phyloP scores from a whole-genome alignment of 1,140 invertebrate genomes.

The Lasaia peninsularis region DNA sequence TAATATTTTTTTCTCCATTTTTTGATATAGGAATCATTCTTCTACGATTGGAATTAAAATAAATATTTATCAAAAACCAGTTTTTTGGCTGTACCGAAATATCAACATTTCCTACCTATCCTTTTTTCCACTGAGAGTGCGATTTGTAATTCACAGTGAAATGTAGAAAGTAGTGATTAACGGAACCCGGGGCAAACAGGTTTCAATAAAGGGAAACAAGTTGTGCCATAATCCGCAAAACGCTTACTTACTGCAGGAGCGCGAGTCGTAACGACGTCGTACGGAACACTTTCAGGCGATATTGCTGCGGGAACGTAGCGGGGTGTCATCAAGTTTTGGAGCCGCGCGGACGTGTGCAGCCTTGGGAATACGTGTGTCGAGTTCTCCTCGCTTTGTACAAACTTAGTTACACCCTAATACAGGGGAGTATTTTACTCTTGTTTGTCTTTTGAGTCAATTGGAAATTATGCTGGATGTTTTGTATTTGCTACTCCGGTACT shows the following conservation, averaged over 20 bases:
- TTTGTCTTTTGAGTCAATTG: constrained; percentile 2
- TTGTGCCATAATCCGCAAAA: constrained; percentile 46
- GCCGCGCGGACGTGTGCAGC: constrained; percentile 46
- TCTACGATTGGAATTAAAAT: no score
- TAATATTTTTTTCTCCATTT: no score
- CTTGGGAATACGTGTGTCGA: constrained; percentile 48
- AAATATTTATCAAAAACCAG: no score
- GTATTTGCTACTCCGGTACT: not conserved
- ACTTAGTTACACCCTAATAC: not conserved
- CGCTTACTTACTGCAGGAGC: constrained; percentile 43
- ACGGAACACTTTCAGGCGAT: constrained; percentile 53
- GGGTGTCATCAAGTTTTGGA: constrained; percentile 61
- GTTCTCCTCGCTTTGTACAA: constrained; percentile 17
- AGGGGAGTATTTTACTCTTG: not conserved
- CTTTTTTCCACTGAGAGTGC: no score
- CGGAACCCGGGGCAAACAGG: constrained; percentile 28
- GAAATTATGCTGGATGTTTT: no score
- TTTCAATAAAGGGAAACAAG: constrained; percentile 58
- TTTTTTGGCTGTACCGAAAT: no score
- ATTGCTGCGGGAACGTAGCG: constrained; percentile 52
- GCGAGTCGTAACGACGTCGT: constrained; percentile 60
- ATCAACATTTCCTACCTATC: no score
- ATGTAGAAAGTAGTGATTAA: constrained; percentile 15
- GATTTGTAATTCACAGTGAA: not conserved
- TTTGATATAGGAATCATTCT: no score